Percentiles rank a stretch among this genome's conserved stretches.
These are phyloP conservation scores for Acanthosoma haemorrhoidale DNA, from an alignment of 2,888 invertebrate genomes.

Conservation along the genomic window DNA sequence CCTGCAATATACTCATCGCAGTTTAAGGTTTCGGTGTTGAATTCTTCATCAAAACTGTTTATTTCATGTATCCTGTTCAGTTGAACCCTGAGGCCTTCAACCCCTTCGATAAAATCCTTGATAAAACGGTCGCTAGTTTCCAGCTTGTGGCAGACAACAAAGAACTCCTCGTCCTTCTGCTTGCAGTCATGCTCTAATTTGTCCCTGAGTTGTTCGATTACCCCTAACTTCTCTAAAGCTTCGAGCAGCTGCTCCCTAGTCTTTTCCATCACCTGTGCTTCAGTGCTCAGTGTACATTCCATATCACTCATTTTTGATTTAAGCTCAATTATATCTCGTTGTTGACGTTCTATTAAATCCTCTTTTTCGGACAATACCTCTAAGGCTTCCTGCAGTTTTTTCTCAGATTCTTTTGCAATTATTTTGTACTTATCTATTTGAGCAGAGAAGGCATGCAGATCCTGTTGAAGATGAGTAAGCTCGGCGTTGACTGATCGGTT, in stretches of 20 bases:
- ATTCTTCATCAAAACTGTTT: background rate
- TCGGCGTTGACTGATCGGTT: background rate
- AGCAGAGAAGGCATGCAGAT: conserved; percentile 8
- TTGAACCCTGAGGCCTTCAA: background rate
- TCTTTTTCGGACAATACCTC: background rate
- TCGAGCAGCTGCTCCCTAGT: background rate
- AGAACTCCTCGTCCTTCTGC: background rate
- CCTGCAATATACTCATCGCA: background rate
- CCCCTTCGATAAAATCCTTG: background rate
- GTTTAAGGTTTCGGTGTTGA: background rate
- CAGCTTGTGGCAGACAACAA: background rate
- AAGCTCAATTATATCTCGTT: background rate
- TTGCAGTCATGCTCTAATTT: background rate
- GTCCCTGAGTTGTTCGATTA: background rate
- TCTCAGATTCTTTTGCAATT: conserved; percentile 11
- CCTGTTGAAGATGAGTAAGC: background rate
- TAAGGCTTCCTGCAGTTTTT: background rate
- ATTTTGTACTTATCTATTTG: conserved; percentile 15
- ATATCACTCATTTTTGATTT: background rate
- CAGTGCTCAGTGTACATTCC: background rate
- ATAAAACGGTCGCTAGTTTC: background rate
- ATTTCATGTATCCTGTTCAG: background rate
- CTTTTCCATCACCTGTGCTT: background rate
- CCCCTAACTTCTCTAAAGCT: background rate
- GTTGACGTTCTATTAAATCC: background rate